Percentiles rank a stretch among this genome's conserved stretches.
phyloP scores from a whole-genome alignment of 2,113 vertebrate genomes.

The Cervus canadensis region DNA sequence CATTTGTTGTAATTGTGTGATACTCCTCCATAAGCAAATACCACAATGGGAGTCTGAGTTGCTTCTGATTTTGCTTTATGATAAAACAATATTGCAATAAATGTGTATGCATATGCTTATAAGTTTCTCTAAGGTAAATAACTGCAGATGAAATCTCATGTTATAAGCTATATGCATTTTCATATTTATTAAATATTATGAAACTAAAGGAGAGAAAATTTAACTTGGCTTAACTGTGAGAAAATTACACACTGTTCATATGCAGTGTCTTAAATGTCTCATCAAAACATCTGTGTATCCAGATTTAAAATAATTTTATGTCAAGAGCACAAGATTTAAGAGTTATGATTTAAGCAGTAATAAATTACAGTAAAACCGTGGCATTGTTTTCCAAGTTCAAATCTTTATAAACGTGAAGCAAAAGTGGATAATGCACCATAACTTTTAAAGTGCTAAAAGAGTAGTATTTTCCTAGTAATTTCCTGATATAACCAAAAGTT shows the following conservation, averaged over 20 bases:
- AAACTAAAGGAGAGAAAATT: slow-evolving; percentile 27
- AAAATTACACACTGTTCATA: slow-evolving; percentile 42
- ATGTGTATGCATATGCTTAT: not conserved
- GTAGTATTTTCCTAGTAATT: not conserved
- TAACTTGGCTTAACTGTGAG: slow-evolving; percentile 54
- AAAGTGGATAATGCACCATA: not conserved
- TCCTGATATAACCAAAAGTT: not conserved
- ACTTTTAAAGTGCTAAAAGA: not conserved
- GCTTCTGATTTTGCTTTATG: not conserved
- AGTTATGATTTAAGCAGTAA: slow-evolving; percentile 37
- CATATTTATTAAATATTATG: not conserved
- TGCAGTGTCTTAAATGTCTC: not conserved
- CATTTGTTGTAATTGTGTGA: not conserved
- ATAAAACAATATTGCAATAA: not conserved
- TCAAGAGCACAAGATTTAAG: slow-evolving; percentile 55
- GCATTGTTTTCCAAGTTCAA: not conserved
- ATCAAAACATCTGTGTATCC: slow-evolving; percentile 36
- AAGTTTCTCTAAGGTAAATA: not conserved
- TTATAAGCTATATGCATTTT: not conserved
- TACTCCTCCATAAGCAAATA: not conserved
- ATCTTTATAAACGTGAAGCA: not conserved
- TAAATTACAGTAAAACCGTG: not conserved
- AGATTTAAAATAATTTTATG: slow-evolving; percentile 56
- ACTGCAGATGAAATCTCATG: not conserved
- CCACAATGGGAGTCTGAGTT: not conserved